A percentile compares a stretch with the other conserved stretches of the same genome.
Conservation (phyloP, 1,140 invertebrate species). For the Anastrepha obliqua region DNA sequence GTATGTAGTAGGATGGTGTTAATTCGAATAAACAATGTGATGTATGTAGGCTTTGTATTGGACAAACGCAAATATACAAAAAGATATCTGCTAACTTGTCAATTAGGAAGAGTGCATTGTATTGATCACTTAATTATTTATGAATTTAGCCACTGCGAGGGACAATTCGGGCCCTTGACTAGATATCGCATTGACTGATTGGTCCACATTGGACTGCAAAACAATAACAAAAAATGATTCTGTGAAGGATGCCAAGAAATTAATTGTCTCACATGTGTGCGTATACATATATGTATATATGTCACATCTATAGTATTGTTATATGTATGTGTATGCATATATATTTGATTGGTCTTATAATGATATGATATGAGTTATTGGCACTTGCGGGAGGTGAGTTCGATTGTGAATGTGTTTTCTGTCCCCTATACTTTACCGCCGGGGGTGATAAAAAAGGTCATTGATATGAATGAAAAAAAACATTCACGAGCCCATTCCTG, state of each 20-base stretch:
- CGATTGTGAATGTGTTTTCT: not conserved
- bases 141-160: not conserved
- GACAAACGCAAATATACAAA: not conserved
- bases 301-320: too few species aligned
- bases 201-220: not conserved
- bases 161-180: not conserved
- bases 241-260: slow-evolving; percentile 29
- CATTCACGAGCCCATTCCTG: not conserved
- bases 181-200: not conserved
- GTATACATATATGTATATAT: not conserved
- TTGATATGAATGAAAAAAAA: slow-evolving; percentile 16
- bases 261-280: slow-evolving; percentile 6
- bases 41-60: not conserved
- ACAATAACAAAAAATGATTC: slow-evolving; percentile 2
- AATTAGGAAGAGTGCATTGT: slow-evolving; percentile 21
- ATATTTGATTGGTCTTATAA: not conserved
- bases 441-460: slow-evolving; percentile 50
- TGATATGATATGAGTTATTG: slow-evolving; percentile 42
- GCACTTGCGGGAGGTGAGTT: slow-evolving; percentile 32
- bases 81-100: slow-evolving; percentile 41
- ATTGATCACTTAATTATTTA: slow-evolving; percentile 42
- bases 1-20: not conserved
- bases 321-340: not conserved
- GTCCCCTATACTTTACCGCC: slow-evolving; percentile 12
- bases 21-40: not conserved